Conservation (phyloP, 2,797 vertebrate species). For the Melanotaenia parkinsoni region DNA sequence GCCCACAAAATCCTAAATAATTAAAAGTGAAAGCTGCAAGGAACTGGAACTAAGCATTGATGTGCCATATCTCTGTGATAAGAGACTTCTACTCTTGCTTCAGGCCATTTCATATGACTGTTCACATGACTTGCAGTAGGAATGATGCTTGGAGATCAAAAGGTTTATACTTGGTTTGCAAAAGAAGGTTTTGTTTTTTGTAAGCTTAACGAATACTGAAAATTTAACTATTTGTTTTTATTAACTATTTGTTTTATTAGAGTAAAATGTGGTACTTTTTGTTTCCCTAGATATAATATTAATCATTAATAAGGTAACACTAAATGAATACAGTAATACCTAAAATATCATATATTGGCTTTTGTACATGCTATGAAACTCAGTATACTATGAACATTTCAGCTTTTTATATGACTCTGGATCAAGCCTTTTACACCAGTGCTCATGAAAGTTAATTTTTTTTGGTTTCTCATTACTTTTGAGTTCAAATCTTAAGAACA, state of each 20-base stretch:
- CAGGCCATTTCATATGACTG: constrained; percentile 46
- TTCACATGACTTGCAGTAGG: constrained; percentile 33
- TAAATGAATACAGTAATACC: background rate
- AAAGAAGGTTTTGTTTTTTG: background rate
- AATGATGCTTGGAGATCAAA: background rate
- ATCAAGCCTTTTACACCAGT: no score
- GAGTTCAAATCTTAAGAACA: background rate
- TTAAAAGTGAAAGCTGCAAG: background rate
- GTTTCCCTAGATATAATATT: background rate
- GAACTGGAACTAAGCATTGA: constrained; percentile 16
- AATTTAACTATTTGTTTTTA: background rate
- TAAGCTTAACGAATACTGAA: background rate
- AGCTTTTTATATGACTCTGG: background rate
- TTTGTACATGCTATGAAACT: background rate
- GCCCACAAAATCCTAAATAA: constrained; percentile 51
- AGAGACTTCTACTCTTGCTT: constrained; percentile 3
- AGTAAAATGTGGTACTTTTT: background rate
- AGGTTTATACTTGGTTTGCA: background rate
- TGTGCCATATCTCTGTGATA: background rate
- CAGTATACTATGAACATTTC: background rate
- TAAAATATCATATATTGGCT: background rate
- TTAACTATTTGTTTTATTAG: background rate
- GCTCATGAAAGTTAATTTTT: background rate
- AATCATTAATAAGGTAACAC: background rate
- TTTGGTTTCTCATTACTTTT: background rate